Conservation (phyloP, 2,888 invertebrate species). For the Xylota sylvarum region DNA sequence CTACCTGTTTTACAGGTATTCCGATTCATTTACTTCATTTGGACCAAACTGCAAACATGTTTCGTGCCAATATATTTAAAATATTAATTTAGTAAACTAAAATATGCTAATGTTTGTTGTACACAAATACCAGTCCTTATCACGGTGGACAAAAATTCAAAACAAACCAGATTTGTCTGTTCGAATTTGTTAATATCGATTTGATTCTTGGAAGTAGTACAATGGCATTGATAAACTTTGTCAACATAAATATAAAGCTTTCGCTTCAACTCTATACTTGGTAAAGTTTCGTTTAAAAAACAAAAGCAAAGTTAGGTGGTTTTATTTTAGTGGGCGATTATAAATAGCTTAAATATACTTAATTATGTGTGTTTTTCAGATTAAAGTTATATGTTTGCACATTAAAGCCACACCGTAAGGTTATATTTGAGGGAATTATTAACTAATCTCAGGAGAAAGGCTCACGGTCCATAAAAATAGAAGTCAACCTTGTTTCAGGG, state of each 20-base stretch:
- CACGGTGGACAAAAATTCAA: constrained; percentile 20
- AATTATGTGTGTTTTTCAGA: background rate
- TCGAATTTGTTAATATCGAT: constrained; percentile 14
- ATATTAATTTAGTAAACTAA: constrained; percentile 26
- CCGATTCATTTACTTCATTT: background rate
- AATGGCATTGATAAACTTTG: constrained; percentile 32
- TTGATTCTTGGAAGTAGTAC: constrained; percentile 19
- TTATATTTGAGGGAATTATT: no score
- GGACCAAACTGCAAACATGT: background rate
- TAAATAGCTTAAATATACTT: background rate
- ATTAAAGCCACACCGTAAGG: no score
- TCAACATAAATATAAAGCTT: constrained; percentile 8
- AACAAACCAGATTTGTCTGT: constrained; percentile 31
- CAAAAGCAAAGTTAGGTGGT: background rate
- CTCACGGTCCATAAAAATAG: no score
- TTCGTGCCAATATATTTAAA: constrained; percentile 29
- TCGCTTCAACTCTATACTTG: background rate
- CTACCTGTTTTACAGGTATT: constrained; percentile 33
- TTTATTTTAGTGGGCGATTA: background rate
- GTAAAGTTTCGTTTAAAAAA: background rate
- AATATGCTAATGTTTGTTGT: constrained; percentile 38
- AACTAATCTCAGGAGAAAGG: no score
- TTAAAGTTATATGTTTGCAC: no score
- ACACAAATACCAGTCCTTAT: constrained; percentile 31
- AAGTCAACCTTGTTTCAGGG: no score